These are phyloP conservation scores for Scaptomyza polygonia DNA, from an alignment of 2,888 invertebrate species.

Conservation along the genomic window DNA sequence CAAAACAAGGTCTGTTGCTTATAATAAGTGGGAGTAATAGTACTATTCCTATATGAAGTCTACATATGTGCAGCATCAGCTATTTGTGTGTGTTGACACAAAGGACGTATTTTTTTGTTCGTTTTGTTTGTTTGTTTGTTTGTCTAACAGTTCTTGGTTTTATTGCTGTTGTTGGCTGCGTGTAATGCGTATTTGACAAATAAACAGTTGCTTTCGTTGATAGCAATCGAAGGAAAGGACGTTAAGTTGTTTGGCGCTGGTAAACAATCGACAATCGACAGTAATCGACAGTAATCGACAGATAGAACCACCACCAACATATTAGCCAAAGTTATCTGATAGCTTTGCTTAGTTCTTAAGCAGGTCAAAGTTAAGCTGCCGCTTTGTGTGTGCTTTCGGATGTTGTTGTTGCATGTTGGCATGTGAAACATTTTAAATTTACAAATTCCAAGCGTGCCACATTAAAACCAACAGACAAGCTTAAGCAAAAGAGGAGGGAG, in stretches of 20 bases:
- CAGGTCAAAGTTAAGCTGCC: slow-evolving; percentile 50
- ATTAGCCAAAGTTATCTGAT: slow-evolving; percentile 29
- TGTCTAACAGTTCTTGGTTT: slow-evolving; percentile 50
- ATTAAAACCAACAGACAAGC: slow-evolving; percentile 75
- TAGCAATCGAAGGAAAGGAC: too few species aligned
- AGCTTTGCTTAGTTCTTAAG: slow-evolving; percentile 55
- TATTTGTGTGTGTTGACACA: slow-evolving; percentile 63
- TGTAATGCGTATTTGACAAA: slow-evolving; percentile 80
- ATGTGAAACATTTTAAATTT: slow-evolving; percentile 77
- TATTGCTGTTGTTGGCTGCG: slow-evolving; percentile 61
- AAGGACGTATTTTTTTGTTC: slow-evolving; percentile 39
- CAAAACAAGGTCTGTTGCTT: slow-evolving; percentile 22
- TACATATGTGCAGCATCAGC: slow-evolving; percentile 75
- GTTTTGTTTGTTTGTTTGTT: slow-evolving; percentile 21
- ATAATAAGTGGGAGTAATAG: neutral
- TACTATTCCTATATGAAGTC: slow-evolving; percentile 1
- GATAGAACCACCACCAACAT: neutral
- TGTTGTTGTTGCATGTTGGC: slow-evolving; percentile 18
- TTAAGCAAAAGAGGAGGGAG: too few species aligned
- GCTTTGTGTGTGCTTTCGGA: neutral
- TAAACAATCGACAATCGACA: slow-evolving; percentile 64
- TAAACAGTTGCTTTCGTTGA: slow-evolving; percentile 76
- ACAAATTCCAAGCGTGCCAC: slow-evolving; percentile 76
- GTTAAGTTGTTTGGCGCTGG: slow-evolving; percentile 78
- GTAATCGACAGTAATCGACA: slow-evolving; percentile 59